Base-by-base conservation (phyloP, 2,113 vertebrate species). In the Tychaedon coryphoeus region DNA sequence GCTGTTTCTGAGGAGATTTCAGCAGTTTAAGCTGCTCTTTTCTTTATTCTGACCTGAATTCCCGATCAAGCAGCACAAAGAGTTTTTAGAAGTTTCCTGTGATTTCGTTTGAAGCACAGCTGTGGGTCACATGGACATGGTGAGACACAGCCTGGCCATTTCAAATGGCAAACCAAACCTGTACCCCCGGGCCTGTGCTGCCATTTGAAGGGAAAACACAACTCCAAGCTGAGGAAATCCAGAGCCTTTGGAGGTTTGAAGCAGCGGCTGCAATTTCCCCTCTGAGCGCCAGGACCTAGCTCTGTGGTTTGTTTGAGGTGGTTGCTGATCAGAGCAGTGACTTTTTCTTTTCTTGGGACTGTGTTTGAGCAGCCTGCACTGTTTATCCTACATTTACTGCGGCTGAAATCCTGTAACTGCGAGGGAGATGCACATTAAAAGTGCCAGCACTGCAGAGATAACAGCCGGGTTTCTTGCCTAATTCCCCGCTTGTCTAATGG, bases 341-440 rank as follows among this genome's bases (percentile, higher is more conserved):
- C 28, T 57, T 1, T 6, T 75, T 23, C 17, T 45, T 64, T 58
- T 3, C 29, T 20, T 3, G 12, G 40, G 34, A 51, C 24, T 47
- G 0, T 33, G 36, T 47, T 13, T 43, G 34, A 82, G 36, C 48
- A 67, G 6, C n/a, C 45, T 43, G 40, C 17, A 0, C 58, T 33
- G 38, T 34, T 70, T 40, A 0, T 31, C 13, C 16, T 4, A 0
- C 51, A 51, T 0, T 23, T 19, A 25, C 66, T 69, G 3, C 0
- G 7, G 54, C 43, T 70, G 50, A 38, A 61, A 40, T n/a, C 12
- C 34, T n/a, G 0, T 9, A 2, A 26, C 7, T 18, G 34, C 45
- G 9, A 12, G 36, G 4, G 29, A 53, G 34, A 31, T 26, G 23
- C 12, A 0, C 4, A 0, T 20, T 12, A 12, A 19, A 79, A 66